Base-by-base conservation (phyloP, 2,797 vertebrate species). In the Limnodromus scolopaceus region DNA sequence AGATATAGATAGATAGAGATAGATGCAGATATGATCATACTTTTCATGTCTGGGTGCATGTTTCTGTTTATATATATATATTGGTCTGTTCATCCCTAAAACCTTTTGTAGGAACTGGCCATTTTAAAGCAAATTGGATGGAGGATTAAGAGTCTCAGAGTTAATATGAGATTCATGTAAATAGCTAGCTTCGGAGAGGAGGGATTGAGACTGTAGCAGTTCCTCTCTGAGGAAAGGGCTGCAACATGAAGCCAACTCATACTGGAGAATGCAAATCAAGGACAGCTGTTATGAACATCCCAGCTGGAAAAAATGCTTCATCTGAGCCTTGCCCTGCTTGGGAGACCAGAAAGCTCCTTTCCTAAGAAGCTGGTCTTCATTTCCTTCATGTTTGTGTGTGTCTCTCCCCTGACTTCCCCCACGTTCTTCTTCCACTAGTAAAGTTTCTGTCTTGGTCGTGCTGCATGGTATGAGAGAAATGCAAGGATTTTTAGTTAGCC, bases 291-390 rank as follows among this genome's bases (percentile, higher is more conserved):
- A 34, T 0, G 16, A 68, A 45, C 4, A 63, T 4, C 43, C 11
- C 48, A 75, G 25, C 9, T 68, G 41, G 36, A 95, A 51, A 43
- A 95, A 84, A 88, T 38, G 13, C 13, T 77, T 92, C 28, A 57
- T 5, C 55, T 65, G 65, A 80, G 36, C 16, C 32, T 57, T 77
- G 16, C 8, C 11, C 23, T 71, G 0, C 38, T 89, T 64, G 28
- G 27, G 57, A 83, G 28, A 57, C 13, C 25, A 74, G 48, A 80
- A 63, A 91, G 11, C 3, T 80, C 6, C 11, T 1, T 77, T 77
- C 16, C 3, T 23, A 22, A 68, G 23, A 46, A 11, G 10, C 2
- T 14, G 6, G 0, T 34, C 28, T 58, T 58, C 4, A 10, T 43
- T 87, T 83, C 16, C 12, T 38, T 83, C 34, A 16, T 36, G 3